Conservation (phyloP, 2,113 vertebrate genomes). For the Larimichthys polyactis region DNA sequence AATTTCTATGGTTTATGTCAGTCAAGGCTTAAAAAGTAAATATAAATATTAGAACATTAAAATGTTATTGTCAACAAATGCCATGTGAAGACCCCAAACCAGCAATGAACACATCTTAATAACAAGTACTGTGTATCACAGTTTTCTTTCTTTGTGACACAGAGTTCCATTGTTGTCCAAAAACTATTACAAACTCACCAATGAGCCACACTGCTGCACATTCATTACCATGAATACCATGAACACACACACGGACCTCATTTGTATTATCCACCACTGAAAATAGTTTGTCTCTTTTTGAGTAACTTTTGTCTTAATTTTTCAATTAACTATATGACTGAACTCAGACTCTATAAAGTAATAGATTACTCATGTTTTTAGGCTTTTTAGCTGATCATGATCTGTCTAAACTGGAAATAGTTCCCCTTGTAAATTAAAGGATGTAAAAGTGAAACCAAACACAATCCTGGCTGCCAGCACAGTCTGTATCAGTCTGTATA, state of each 20-base stretch:
- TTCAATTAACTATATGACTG: too few species aligned
- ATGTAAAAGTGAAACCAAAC: not conserved
- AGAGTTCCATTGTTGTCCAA: not conserved
- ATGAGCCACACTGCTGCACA: not conserved
- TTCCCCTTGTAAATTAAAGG: not conserved
- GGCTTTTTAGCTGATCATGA: not conserved
- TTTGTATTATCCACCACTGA: not conserved
- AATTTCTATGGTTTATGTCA: not conserved
- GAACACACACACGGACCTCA: not conserved
- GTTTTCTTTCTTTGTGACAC: too few species aligned
- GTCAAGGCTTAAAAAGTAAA: not conserved
- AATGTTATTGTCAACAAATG: not conserved
- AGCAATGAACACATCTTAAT: too few species aligned
- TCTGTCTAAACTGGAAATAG: not conserved
- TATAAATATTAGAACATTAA: not conserved
- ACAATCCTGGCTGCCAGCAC: not conserved
- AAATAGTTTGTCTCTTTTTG: not conserved
- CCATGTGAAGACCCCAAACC: too few species aligned
- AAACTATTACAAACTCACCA: not conserved
- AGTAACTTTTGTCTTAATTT: not conserved
- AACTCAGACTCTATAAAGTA: too few species aligned
- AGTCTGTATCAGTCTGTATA: constrained; percentile 7
- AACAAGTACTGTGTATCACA: too few species aligned
- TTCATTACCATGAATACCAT: not conserved
- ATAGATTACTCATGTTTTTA: not conserved